Percentiles rank a stretch among this genome's conserved stretches.
Conservation (phyloP, 2,888 invertebrate species). For the Crocallis elinguaria region DNA sequence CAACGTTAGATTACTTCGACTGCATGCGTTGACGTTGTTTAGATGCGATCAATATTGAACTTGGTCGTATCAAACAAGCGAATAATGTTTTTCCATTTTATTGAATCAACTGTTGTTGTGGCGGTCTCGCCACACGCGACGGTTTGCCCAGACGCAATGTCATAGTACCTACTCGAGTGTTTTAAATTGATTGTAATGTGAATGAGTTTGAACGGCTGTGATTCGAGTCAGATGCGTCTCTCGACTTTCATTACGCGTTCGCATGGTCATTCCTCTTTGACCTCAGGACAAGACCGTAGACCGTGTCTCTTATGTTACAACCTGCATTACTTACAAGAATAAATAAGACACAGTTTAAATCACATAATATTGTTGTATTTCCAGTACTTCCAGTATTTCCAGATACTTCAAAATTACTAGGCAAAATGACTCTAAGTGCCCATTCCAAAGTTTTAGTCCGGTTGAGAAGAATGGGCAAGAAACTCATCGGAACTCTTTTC, state of each 20-base stretch:
- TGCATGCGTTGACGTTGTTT: slow-evolving; percentile 55
- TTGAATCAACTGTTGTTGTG: slow-evolving; percentile 62
- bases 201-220: slow-evolving; percentile 73
- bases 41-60: slow-evolving; percentile 61
- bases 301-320: slow-evolving; percentile 54
- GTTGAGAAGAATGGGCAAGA: too few species aligned
- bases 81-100: slow-evolving; percentile 60
- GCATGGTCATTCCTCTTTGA: slow-evolving; percentile 83
- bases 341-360: too few species aligned
- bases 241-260: slow-evolving; percentile 71
- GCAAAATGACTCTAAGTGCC: too few species aligned
- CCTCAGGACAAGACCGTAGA: slow-evolving; percentile 58
- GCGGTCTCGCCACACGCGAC: slow-evolving; percentile 71
- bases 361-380: too few species aligned
- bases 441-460: too few species aligned
- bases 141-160: slow-evolving; percentile 69
- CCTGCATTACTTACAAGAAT: too few species aligned
- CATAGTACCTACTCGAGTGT: slow-evolving; percentile 61
- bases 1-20: slow-evolving; percentile 40
- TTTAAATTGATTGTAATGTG: slow-evolving; percentile 82
- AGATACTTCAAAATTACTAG: too few species aligned
- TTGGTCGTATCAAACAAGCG: slow-evolving; percentile 54
- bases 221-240: slow-evolving; percentile 73
- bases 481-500: too few species aligned
- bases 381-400: too few species aligned